A percentile compares a stretch with the other conserved stretches of the same genome.
phyloP scores from a whole-genome alignment of 2,888 invertebrate species.

The Leptopilina drosophilae region DNA sequence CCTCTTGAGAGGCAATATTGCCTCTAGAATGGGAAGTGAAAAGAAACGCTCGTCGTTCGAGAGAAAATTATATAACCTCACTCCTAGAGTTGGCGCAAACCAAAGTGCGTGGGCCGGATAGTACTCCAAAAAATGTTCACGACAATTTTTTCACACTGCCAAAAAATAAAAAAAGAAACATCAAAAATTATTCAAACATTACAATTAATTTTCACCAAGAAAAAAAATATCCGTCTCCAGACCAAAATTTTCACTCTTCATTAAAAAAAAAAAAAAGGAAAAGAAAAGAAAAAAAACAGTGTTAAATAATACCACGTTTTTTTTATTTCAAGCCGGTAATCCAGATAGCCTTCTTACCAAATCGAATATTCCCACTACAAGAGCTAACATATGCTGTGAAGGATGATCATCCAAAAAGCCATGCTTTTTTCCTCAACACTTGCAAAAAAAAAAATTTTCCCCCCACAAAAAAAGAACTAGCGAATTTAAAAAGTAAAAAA shows the following conservation, averaged over 20 bases:
- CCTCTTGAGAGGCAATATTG: slow-evolving; percentile 33
- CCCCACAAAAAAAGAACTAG: neutral
- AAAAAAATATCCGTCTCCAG: no score
- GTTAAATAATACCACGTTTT: neutral
- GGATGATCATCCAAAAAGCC: neutral
- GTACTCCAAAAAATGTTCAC: slow-evolving; percentile 30
- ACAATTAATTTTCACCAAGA: no score
- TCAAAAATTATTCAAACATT: neutral
- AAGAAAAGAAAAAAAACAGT: neutral
- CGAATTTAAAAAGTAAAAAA: slow-evolving; percentile 16
- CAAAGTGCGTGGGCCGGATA: slow-evolving; percentile 41
- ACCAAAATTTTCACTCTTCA: no score
- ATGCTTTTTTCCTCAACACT: slow-evolving; percentile 9
- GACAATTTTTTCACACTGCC: slow-evolving; percentile 22
- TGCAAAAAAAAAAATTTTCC: no score
- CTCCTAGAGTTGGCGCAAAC: slow-evolving; percentile 10
- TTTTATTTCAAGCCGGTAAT: slow-evolving; percentile 9
- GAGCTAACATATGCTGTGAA: slow-evolving; percentile 38
- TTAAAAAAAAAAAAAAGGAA: no score
- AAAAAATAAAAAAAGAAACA: neutral
- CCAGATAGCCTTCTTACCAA: slow-evolving; percentile 34
- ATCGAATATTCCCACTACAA: neutral
- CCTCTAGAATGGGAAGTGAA: slow-evolving; percentile 53
- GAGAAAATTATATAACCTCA: slow-evolving; percentile 64
- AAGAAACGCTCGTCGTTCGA: slow-evolving; percentile 50